Evolutionary conservation across 2,797 vertebrate species (phyloP).

Genomic region (Luscinia luscinia): DNA sequence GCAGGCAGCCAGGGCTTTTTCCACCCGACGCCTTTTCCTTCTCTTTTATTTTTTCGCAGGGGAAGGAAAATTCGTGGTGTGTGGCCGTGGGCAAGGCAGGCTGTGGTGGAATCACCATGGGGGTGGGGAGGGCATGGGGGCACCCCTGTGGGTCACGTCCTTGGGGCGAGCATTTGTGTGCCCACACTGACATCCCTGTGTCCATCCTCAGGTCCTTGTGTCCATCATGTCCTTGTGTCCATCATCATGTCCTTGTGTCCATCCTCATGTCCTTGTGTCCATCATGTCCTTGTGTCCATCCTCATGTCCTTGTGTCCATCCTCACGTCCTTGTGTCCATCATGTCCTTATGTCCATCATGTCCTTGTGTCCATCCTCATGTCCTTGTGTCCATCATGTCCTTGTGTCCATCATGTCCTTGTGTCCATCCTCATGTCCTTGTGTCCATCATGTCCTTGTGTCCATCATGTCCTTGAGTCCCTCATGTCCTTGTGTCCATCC

Average conservation of each 20-base stretch:
- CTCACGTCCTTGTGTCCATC: too few relatives aligned
- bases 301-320: accelerated
- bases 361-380: too few relatives aligned
- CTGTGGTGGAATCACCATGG: accelerated
- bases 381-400: background rate
- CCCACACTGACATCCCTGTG: accelerated
- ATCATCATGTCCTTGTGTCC: too few relatives aligned
- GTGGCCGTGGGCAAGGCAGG: background rate
- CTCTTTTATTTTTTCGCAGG: background rate
- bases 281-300: background rate
- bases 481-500: background rate
- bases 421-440: accelerated
- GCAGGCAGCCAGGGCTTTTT: slow-evolving; percentile 18
- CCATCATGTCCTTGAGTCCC: background rate
- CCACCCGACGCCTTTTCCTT: background rate
- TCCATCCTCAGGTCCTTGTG: too few relatives aligned
- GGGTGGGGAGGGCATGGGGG: accelerated
- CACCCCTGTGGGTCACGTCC: accelerated
- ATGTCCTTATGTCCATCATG: too few relatives aligned
- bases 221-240: too few relatives aligned
- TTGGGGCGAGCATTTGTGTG: accelerated
- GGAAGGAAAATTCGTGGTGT: background rate
- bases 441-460: background rate
- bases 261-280: too few relatives aligned
- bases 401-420: background rate